phyloP scores from a whole-genome alignment of 2,113 vertebrate genomes.

The Diglossa brunneiventris region DNA sequence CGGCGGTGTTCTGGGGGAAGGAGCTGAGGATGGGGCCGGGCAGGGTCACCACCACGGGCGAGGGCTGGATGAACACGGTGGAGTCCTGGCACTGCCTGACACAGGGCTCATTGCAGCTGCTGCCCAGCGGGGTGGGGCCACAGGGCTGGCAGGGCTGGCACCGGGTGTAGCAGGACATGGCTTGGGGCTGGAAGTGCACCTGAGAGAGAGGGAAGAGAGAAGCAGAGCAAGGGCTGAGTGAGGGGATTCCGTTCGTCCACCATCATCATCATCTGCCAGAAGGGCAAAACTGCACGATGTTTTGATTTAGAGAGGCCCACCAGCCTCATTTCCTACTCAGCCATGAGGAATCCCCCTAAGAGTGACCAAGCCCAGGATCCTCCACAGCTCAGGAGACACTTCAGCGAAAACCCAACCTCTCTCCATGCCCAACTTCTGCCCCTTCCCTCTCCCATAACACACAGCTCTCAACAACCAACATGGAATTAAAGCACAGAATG shows the following conservation, averaged over 20 bases:
- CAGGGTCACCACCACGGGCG: background rate
- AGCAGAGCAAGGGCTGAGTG: background rate
- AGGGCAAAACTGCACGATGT: accelerated
- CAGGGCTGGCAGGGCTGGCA: background rate
- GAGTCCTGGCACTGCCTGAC: background rate
- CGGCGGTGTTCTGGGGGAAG: background rate
- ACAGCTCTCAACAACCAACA: too few species aligned
- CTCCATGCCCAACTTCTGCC: too few species aligned
- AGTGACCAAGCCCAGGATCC: too few species aligned
- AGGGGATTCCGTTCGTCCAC: background rate
- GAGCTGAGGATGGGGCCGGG: background rate
- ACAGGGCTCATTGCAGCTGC: background rate
- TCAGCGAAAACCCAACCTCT: too few species aligned
- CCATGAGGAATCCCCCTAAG: background rate
- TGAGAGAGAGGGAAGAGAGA: background rate
- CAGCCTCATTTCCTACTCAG: background rate
- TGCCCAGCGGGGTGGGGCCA: background rate
- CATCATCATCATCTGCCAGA: background rate
- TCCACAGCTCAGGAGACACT: background rate
- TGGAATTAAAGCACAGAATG: too few species aligned
- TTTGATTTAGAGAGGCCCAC: background rate
- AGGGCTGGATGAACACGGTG: accelerated
- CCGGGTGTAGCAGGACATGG: too few species aligned
- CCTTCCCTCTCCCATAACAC: too few species aligned
- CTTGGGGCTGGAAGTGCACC: too few species aligned